Conservation (phyloP, 2,797 vertebrate genomes). For the Betta splendens region DNA sequence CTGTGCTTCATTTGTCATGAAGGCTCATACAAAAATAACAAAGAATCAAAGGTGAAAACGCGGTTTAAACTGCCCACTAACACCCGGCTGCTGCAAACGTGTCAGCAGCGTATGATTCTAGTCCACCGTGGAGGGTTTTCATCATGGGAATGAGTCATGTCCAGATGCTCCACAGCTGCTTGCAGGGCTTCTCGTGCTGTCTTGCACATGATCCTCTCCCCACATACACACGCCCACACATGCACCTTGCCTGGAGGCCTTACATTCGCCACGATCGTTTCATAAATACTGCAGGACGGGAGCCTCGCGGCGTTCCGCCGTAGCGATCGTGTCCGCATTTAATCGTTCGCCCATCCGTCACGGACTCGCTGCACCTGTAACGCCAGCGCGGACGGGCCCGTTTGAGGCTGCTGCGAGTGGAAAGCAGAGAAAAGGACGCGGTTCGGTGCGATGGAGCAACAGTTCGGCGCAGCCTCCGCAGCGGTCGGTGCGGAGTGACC, state of each 20-base stretch:
- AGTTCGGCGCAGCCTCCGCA: conserved; percentile 64
- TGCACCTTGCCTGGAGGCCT: conserved; percentile 48
- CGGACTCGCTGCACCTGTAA: conserved; percentile 37
- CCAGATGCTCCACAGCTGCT: conserved; percentile 69
- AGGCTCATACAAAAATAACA: not conserved
- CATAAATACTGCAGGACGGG: conserved; percentile 35
- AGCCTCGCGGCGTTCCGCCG: conserved; percentile 3
- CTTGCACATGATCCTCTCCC: conserved; percentile 40
- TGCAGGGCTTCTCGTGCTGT: conserved; percentile 56
- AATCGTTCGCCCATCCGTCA: conserved; percentile 11
- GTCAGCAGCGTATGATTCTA: conserved; percentile 29
- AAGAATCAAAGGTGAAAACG: not conserved
- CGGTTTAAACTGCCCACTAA: not conserved
- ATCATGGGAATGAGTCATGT: conserved; percentile 73
- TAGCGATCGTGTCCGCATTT: conserved; percentile 17
- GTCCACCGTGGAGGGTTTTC: conserved; percentile 44
- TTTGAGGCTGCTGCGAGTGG: too few relatives aligned
- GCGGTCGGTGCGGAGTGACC: conserved; percentile 46
- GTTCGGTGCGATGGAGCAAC: conserved; percentile 55
- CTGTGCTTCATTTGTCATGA: conserved; percentile 5
- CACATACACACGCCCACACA: conserved; percentile 41
- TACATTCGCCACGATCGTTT: conserved; percentile 37
- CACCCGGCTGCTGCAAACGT: conserved; percentile 3
- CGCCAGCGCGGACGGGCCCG: not conserved
- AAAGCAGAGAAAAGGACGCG: not conserved